phyloP scores from a whole-genome alignment of 2,113 vertebrate species.

The Aegypius monachus region DNA sequence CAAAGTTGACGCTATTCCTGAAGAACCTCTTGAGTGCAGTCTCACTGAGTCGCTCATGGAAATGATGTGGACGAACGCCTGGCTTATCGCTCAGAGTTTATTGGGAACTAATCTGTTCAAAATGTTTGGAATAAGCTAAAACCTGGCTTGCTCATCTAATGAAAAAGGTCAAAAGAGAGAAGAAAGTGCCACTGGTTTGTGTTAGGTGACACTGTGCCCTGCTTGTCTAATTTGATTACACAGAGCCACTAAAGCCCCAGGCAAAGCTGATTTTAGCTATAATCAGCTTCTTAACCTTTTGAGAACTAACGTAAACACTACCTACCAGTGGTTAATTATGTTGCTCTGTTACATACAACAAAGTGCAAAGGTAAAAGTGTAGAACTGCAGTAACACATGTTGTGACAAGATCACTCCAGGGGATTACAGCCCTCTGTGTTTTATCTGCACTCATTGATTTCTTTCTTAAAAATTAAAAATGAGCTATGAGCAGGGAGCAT shows the following conservation, averaged over 20 bases:
- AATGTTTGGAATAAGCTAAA: slow-evolving; percentile 68
- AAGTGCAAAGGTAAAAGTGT: slow-evolving; percentile 75
- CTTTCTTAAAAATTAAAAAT: slow-evolving; percentile 15
- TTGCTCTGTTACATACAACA: slow-evolving; percentile 53
- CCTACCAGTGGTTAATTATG: slow-evolving; percentile 77
- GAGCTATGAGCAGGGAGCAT: background rate
- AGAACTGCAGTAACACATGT: slow-evolving; percentile 54
- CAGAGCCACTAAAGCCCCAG: slow-evolving; percentile 72
- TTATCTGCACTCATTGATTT: background rate
- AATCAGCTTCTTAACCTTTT: slow-evolving; percentile 87
- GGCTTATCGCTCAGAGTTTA: slow-evolving; percentile 37
- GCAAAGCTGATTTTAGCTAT: slow-evolving; percentile 83
- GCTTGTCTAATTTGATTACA: slow-evolving; percentile 85
- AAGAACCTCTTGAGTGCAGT: background rate
- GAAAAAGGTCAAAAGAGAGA: slow-evolving; percentile 68
- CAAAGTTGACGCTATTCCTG: background rate
- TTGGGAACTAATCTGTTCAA: slow-evolving; percentile 57
- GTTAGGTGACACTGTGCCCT: slow-evolving; percentile 80
- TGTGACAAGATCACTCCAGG: slow-evolving; percentile 65
- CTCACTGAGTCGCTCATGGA: background rate
- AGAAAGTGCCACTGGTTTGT: slow-evolving; percentile 77
- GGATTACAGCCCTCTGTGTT: slow-evolving; percentile 26
- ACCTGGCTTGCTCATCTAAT: slow-evolving; percentile 55
- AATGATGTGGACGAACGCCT: background rate
- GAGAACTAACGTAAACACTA: slow-evolving; percentile 80